Evolutionary conservation across 1,140 invertebrate genomes (phyloP), one percentile per base, ranked within the genome.

Genomic region (Heliconius nattereri): DNA sequence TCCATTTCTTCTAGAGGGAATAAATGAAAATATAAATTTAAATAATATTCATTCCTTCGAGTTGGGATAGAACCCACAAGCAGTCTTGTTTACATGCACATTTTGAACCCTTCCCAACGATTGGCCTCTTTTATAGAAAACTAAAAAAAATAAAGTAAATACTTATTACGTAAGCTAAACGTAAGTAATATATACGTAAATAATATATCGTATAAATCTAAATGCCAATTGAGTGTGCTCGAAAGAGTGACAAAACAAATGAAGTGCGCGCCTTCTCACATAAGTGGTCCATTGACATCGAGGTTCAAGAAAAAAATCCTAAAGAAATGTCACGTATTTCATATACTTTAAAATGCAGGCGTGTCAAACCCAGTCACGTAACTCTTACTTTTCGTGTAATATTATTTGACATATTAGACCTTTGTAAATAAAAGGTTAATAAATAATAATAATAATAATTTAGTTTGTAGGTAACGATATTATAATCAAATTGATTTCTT

Each of bases 241-340:
- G 49, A 71, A n/a, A 20, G 66, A 20, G 29, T 32, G 66, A 71
- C 54, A 78, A 72, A 71, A 60, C 60, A 71, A 78, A 78, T 78
- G 76, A 78, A 78, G 60, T 66, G 23, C 60, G 8, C 60, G 23
- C 60, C 60, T 66, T 29, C 60, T 73, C 54, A 20, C 52, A 32
- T 60, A 74, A 78, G 72, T 78, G 54, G 49, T 60, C 71, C 52
- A 78, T 78, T 78, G 72, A 78, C 52, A 73, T 78, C 71, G 45
- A 32, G 23, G 60, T 66, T 66, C 57, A 66, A 66, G 57, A 29
- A 66, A 66, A 16, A 66, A 66, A 2, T 60, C 2, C 52, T 73
- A 23, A 72, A 78, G 76, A 73, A 78, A 78, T 72, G 70, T 72
- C 76, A 78, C 71, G 70, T 78, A 72, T 73, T 54, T 54, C 54